phyloP scores from a whole-genome alignment of 2,113 vertebrate species.

The Gulo gulo region DNA sequence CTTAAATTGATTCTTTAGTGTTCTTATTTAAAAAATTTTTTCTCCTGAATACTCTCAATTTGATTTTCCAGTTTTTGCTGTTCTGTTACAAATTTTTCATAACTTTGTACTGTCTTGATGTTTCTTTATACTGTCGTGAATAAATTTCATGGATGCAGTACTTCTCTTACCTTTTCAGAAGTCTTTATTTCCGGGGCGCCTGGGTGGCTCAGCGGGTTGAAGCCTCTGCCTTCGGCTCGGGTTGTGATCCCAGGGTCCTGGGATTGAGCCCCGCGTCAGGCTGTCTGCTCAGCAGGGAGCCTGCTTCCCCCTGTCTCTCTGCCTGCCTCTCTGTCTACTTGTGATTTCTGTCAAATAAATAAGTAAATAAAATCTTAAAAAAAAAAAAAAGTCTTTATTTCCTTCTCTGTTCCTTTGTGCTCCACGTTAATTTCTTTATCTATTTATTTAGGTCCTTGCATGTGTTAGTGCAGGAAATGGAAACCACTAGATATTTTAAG shows the following conservation, averaged over 20 bases:
- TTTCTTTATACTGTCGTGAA: not conserved
- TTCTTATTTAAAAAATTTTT: not conserved
- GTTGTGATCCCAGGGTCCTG: too few species aligned
- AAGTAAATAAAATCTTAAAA: too few species aligned
- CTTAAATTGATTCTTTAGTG: not conserved
- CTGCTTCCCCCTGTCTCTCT: too few species aligned
- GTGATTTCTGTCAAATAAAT: too few species aligned
- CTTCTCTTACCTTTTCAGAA: constrained; percentile 9
- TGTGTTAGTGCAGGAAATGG: not conserved
- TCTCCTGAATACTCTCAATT: not conserved
- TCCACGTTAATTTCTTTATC: constrained; percentile 18
- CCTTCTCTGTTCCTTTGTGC: not conserved
- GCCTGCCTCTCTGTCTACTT: too few species aligned
- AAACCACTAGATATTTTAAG: not conserved
- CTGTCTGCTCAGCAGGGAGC: too few species aligned
- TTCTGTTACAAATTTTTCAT: not conserved
- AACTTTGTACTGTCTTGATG: not conserved
- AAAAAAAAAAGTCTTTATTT: not conserved
- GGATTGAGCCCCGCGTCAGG: too few species aligned
- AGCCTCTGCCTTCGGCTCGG: too few species aligned
- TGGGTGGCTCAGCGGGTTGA: too few species aligned
- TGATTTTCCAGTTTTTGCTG: not conserved
- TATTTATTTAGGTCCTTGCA: not conserved
- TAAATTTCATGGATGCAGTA: not conserved
- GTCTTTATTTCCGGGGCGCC: not conserved